phyloP scores from a whole-genome alignment of 1,140 invertebrate genomes.

The Megathymus violae region DNA sequence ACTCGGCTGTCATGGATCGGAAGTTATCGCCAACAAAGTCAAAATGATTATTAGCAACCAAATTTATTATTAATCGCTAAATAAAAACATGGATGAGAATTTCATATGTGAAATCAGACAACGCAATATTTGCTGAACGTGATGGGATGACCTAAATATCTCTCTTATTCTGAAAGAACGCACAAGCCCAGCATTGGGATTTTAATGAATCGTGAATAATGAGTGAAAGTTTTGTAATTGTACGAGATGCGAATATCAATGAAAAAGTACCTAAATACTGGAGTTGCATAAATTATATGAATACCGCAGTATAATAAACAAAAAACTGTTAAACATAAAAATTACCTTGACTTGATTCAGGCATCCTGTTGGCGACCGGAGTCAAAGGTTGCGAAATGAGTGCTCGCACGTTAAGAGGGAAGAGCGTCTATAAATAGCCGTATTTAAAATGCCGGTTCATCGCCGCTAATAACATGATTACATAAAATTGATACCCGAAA shows the following conservation, averaged over 20 bases:
- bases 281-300: background rate
- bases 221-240: background rate
- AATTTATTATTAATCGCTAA: too few relatives aligned
- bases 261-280: background rate
- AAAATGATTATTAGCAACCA: too few relatives aligned
- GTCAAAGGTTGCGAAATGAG: conserved; percentile 27
- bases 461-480: conserved; percentile 25
- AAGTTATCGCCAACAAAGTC: too few relatives aligned
- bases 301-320: conserved; percentile 9
- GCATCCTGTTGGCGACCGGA: conserved; percentile 25
- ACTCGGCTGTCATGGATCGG: too few relatives aligned
- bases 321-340: conserved; percentile 24
- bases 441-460: conserved; percentile 41
- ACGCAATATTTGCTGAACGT: too few relatives aligned
- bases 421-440: conserved; percentile 36
- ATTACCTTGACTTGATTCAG: conserved; percentile 29
- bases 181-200: background rate
- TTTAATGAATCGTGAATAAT: background rate
- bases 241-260: background rate
- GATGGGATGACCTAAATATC: background rate
- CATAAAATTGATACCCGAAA: background rate
- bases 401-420: conserved; percentile 23
- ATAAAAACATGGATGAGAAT: too few relatives aligned
- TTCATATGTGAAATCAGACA: too few relatives aligned
- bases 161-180: background rate